Evolutionary conservation across 92 coral and sea anemone genomes (phyloP).

Genomic region (Umimayanthus chanpuru): DNA sequence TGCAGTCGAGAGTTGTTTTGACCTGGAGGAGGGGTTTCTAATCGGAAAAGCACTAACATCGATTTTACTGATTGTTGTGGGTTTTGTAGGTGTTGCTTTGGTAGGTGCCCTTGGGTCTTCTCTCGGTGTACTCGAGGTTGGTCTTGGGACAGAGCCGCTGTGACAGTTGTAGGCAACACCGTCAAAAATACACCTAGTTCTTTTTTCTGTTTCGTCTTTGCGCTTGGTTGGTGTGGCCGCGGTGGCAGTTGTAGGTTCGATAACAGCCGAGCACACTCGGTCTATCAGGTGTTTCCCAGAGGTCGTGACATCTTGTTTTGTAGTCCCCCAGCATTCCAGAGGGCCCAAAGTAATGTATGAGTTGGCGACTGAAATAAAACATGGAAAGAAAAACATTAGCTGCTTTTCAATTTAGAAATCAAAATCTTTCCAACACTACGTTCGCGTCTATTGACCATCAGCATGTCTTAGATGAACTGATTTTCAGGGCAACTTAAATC

Average conservation of each 20-base stretch:
- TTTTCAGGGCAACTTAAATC: too few relatives aligned
- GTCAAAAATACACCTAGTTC: background rate
- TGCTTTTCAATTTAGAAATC: too few relatives aligned
- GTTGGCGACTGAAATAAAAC: conserved; percentile 35
- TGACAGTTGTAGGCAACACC: background rate
- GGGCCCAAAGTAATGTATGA: conserved; percentile 82
- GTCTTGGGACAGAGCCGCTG: background rate
- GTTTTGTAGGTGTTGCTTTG: background rate
- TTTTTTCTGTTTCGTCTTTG: background rate
- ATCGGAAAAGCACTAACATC: background rate
- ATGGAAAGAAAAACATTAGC: background rate
- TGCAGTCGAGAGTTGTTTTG: conserved; percentile 50
- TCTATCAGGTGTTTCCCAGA: conserved; percentile 36
- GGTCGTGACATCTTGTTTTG: conserved; percentile 6
- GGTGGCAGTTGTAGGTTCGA: conserved; percentile 53
- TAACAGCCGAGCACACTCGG: conserved; percentile 48
- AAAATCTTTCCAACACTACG: too few relatives aligned
- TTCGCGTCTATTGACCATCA: too few relatives aligned
- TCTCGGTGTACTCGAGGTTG: conserved; percentile 3
- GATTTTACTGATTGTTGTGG: background rate
- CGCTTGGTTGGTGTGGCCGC: background rate
- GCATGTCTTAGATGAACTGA: too few relatives aligned
- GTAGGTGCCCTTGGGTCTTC: background rate
- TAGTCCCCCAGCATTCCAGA: conserved; percentile 90
- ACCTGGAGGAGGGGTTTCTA: background rate